A percentile compares a stretch with the other conserved stretches of the same genome.
These are phyloP conservation scores for Pleuronectes platessa DNA, from an alignment of 2,113 vertebrate species.

Conservation along the genomic window DNA sequence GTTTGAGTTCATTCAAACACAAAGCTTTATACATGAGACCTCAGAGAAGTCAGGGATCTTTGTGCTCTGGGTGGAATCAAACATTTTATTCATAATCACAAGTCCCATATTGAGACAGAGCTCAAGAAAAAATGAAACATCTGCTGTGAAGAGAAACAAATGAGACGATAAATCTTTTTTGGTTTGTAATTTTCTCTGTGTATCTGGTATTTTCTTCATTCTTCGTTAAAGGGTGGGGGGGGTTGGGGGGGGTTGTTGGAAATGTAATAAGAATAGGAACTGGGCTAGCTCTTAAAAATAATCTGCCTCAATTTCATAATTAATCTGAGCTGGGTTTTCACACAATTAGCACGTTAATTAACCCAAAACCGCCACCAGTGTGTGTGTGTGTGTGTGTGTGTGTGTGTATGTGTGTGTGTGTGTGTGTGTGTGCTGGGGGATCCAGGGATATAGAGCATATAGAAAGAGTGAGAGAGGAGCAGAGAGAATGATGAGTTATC, in stretches of 20 bases:
- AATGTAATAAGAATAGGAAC: constrained; percentile 59
- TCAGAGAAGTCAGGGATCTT: too few species aligned
- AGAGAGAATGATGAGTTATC: neutral
- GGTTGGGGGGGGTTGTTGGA: neutral
- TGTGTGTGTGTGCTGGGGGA: neutral
- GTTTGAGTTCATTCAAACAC: too few species aligned
- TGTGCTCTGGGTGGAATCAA: too few species aligned
- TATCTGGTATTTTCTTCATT: constrained; percentile 43
- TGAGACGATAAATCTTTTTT: constrained; percentile 2
- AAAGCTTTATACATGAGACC: too few species aligned
- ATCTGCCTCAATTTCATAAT: constrained; percentile 82
- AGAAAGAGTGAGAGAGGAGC: neutral
- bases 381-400: constrained; percentile 7
- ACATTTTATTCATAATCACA: too few species aligned
- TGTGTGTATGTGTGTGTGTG: too few species aligned
- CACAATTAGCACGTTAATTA: constrained; percentile 82
- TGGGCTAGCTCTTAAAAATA: constrained; percentile 73
- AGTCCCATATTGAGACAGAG: neutral
- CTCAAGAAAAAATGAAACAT: too few species aligned
- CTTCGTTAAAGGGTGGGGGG: constrained; percentile 33
- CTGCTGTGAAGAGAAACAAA: neutral
- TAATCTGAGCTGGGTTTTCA: constrained; percentile 75
- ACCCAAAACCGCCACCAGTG: constrained; percentile 75
- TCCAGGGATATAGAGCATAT: constrained; percentile 6
- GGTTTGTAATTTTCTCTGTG: neutral